Base-by-base conservation (phyloP, 2,888 invertebrate species). In the Caenorhabditis drosophilae region DNA sequence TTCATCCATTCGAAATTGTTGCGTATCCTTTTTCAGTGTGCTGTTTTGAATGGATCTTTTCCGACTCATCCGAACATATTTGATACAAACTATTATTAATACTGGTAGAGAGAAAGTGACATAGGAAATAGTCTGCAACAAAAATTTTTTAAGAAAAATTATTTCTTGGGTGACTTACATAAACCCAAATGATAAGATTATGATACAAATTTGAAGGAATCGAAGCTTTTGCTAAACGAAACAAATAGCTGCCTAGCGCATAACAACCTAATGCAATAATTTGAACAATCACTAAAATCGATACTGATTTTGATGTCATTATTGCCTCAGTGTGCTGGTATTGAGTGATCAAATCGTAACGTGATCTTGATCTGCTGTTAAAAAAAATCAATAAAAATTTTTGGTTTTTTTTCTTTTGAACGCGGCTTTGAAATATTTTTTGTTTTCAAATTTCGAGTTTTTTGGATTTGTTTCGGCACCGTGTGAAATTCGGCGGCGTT, bases 1-100 rank as follows among this genome's bases (percentile, higher is more conserved):
- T 38, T 60, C 60, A 27, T 49, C 46, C 60, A 60, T 60, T 20
- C 60, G 49, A 18, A 40, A 31, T 11, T 54, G 18, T 26, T 60
- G 60, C 15, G 49, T 49, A 7, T 60, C 60, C 15, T 41, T 38
- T 15, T 54, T 53, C 18, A 15, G 53, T 4, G 60, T 60, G 34
- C 53, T 60, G 50, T 54, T 36, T 38, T 60, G 60, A 27, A 60
- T 60, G 15, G 60, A 49, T 2, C 54, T 42, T 35, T 54, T 53
- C 12, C 60, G 60, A n/a, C 20, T 40, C 2, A 4, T 45, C n/a
- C 12, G 16, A 12, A 42, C 42, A 20, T 44, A 38, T n/a, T 41
- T 22, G 7, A 60, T 60, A n/a, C 50, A 45, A 22, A 15, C 45
- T 7, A 60, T 49, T 9, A 60, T 38, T 23, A 60, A 45, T n/a